phyloP scores from a whole-genome alignment of 1,140 invertebrate genomes.

The Maconellicoccus hirsutus region DNA sequence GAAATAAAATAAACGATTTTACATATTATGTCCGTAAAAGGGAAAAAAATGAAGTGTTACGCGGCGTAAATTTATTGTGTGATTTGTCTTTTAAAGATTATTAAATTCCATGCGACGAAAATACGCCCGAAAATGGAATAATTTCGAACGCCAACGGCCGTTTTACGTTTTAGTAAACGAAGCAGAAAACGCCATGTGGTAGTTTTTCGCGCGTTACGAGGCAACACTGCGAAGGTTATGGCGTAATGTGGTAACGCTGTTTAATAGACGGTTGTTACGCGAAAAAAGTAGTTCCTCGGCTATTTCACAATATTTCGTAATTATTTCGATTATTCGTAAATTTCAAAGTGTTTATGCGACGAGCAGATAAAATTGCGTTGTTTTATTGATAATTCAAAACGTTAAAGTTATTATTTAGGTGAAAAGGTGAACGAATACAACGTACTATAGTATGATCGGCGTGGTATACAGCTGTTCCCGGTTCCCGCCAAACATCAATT shows the following conservation, averaged over 20 bases:
- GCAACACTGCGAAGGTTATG: not conserved
- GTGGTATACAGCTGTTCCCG: conserved; percentile 46
- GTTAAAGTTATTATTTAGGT: not conserved
- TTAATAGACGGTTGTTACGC: not conserved
- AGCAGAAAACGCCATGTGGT: not conserved
- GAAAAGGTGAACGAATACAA: not conserved
- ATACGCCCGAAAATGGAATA: too few relatives aligned
- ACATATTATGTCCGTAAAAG: too few relatives aligned
- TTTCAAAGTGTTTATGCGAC: not conserved
- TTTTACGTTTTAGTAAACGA: too few relatives aligned
- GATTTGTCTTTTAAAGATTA: too few relatives aligned
- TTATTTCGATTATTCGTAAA: not conserved
- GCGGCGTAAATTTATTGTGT: too few relatives aligned
- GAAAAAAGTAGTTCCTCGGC: not conserved
- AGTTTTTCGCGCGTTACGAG: not conserved
- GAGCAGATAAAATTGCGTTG: too few relatives aligned
- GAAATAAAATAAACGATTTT: not conserved
- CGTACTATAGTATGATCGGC: conserved; percentile 15
- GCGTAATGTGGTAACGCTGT: not conserved
- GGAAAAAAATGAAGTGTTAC: too few relatives aligned
- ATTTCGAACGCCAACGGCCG: too few relatives aligned
- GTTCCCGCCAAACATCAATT: conserved; percentile 48
- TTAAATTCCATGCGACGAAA: too few relatives aligned
- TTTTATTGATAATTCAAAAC: too few relatives aligned
- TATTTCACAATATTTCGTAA: not conserved